Percentiles rank a stretch among this genome's conserved stretches.
Evolutionary conservation across 2,113 vertebrate genomes (phyloP).

Genomic region (Oryctolagus cuniculus): DNA sequence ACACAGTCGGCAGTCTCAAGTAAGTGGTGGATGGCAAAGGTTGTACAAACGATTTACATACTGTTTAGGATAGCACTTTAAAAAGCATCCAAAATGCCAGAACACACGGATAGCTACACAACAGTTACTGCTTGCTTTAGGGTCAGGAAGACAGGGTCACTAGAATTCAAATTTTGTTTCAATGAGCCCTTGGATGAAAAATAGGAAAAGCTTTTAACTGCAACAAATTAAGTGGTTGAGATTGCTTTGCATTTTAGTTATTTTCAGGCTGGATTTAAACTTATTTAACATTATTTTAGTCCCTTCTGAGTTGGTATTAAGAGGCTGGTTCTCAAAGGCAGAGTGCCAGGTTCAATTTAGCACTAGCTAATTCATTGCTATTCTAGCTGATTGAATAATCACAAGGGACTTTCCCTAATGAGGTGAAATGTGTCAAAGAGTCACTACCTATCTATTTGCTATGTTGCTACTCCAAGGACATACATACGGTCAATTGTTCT

Average conservation of each 20-base stretch:
- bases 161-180: neutral
- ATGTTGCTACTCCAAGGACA: neutral
- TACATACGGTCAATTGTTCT: accelerated
- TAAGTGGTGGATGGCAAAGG: neutral
- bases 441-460: neutral
- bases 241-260: neutral
- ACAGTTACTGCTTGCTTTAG: neutral
- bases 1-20: neutral
- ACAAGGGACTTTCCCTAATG: neutral
- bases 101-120: neutral
- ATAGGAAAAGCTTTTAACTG: neutral
- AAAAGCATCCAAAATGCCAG: neutral
- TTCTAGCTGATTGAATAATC: conserved; percentile 59
- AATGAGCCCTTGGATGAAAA: conserved; percentile 4
- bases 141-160: neutral
- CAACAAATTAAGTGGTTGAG: neutral
- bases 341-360: conserved; percentile 28
- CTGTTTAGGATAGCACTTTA: neutral
- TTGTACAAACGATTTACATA: neutral
- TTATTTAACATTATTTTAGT: neutral
- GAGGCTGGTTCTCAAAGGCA: conserved; percentile 54
- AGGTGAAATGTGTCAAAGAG: neutral
- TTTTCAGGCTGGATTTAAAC: neutral
- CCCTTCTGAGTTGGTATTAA: neutral
- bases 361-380: conserved; percentile 25